phyloP scores from a whole-genome alignment of 2,888 invertebrate species.

The Lasioglossum calceatum region DNA sequence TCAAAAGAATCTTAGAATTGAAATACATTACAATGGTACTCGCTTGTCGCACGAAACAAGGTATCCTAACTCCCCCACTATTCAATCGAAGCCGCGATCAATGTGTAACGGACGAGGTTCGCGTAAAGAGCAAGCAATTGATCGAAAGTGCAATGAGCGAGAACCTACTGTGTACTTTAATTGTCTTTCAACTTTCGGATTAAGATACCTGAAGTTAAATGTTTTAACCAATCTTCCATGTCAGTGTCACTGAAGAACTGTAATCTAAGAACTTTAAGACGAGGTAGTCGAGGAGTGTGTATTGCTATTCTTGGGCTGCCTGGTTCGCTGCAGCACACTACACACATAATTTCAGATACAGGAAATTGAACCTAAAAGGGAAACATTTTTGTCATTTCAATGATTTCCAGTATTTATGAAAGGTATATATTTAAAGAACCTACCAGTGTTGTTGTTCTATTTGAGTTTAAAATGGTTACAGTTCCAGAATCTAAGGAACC shows the following conservation, averaged over 20 bases:
- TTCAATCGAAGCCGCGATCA: background rate
- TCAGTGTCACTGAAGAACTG: conserved; percentile 93
- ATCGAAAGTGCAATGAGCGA: background rate
- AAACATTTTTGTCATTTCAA: background rate
- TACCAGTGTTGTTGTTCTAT: conserved; percentile 91
- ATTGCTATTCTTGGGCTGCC: conserved; percentile 91
- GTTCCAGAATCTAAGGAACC: conserved; percentile 90
- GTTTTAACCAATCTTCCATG: conserved; percentile 95
- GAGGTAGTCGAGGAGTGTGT: conserved; percentile 88
- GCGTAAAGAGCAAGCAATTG: background rate
- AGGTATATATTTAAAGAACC: conserved; percentile 69
- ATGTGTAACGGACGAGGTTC: background rate
- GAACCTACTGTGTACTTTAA: background rate
- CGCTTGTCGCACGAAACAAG: background rate
- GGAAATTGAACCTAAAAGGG: conserved; percentile 88
- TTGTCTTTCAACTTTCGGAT: background rate
- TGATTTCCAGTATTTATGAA: background rate
- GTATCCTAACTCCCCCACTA: background rate
- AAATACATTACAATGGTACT: background rate
- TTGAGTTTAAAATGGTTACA: conserved; percentile 91
- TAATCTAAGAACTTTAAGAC: conserved; percentile 88
- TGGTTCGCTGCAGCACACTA: conserved; percentile 92
- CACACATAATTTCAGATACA: conserved; percentile 91
- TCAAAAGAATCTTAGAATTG: background rate
- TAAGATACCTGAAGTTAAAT: conserved; percentile 88